These are phyloP conservation scores for Spondyliosoma cantharus DNA, from an alignment of 2,797 vertebrate species.

Conservation along the genomic window DNA sequence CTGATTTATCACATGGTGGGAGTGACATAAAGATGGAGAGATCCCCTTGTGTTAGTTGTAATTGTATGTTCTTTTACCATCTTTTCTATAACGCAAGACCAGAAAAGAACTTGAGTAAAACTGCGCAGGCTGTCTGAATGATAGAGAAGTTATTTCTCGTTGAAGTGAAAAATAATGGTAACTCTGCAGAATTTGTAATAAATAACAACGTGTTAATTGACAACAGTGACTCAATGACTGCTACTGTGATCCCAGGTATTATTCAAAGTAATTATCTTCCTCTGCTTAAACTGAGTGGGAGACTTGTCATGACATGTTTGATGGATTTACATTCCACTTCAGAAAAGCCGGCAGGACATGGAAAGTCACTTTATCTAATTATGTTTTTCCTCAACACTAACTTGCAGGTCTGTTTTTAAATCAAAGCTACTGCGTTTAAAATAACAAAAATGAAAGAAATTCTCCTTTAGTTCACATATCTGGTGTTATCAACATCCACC, in stretches of 20 bases:
- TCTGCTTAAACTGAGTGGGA: constrained; percentile 5
- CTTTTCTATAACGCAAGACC: neutral
- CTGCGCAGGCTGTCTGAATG: neutral
- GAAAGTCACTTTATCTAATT: neutral
- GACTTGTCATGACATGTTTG: constrained; percentile 2
- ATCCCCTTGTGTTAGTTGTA: constrained; percentile 6
- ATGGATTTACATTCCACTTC: neutral
- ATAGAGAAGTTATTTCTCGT: constrained; percentile 14
- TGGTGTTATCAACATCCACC: neutral
- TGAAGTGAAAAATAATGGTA: constrained; percentile 18
- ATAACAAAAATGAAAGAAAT: neutral
- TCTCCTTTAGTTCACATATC: neutral
- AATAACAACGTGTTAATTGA: constrained; percentile 3
- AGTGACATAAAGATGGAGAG: constrained; percentile 39
- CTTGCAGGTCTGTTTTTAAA: neutral
- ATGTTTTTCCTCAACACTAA: neutral
- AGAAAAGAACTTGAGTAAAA: constrained; percentile 5
- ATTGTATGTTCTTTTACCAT: constrained; percentile 10
- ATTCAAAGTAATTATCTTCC: constrained; percentile 1
- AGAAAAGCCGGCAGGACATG: neutral
- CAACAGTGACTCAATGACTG: neutral
- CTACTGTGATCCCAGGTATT: neutral
- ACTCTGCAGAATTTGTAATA: constrained; percentile 10
- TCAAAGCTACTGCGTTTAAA: neutral
- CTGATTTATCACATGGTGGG: constrained; percentile 47